A percentile compares a stretch with the other conserved stretches of the same genome.
Evolutionary conservation across 2,888 invertebrate species (phyloP).

Genomic region (Philereme vetulata): DNA sequence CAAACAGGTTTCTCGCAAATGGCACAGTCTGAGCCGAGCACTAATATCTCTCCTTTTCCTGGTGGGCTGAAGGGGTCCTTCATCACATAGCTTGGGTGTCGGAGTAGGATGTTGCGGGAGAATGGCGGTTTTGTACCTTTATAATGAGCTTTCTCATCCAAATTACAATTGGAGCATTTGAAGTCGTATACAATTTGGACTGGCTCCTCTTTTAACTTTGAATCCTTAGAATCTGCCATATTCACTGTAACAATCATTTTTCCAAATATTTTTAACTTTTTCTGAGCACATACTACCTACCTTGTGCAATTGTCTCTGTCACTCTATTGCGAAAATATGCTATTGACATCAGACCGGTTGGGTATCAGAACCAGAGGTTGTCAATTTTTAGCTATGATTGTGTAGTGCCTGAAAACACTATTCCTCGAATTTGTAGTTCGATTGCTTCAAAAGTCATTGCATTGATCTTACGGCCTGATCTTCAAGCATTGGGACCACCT

Average conservation of each 20-base stretch:
- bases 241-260: slow-evolving; percentile 53
- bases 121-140: slow-evolving; percentile 90
- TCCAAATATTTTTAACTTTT: slow-evolving; percentile 10
- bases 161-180: slow-evolving; percentile 85
- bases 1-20: slow-evolving; percentile 88
- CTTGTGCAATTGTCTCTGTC: too few relatives aligned
- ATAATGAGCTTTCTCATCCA: slow-evolving; percentile 89
- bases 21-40: slow-evolving; percentile 90
- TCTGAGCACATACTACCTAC: too few relatives aligned
- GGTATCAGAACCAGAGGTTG: too few relatives aligned
- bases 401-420: too few relatives aligned
- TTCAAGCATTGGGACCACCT: too few relatives aligned
- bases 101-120: slow-evolving; percentile 85
- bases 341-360: too few relatives aligned
- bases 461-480: too few relatives aligned
- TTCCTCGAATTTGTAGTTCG: too few relatives aligned
- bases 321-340: too few relatives aligned
- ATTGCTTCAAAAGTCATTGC: too few relatives aligned
- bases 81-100: slow-evolving; percentile 91
- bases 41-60: slow-evolving; percentile 89
- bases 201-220: slow-evolving; percentile 52
- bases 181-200: slow-evolving; percentile 73
- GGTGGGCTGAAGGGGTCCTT: slow-evolving; percentile 93
- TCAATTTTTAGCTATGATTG: too few relatives aligned
- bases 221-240: slow-evolving; percentile 57